phyloP scores from a whole-genome alignment of 2,888 invertebrate genomes.

The Nemotelus nigrinus region DNA sequence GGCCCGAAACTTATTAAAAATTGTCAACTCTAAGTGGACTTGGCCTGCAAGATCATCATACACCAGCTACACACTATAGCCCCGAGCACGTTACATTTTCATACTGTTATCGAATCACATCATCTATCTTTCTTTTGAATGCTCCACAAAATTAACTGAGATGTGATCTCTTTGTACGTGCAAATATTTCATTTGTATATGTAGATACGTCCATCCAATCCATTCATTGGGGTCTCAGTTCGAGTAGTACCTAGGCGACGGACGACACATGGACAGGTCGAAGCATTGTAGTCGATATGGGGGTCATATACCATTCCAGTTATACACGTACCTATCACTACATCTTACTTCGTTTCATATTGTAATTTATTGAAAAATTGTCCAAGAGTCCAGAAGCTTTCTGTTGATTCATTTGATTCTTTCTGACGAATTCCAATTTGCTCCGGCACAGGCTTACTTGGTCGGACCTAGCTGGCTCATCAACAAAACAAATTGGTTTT shows the following conservation, averaged over 20 bases:
- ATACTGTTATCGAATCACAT: constrained; percentile 15
- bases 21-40: constrained; percentile 28
- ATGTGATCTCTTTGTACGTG: constrained; percentile 24
- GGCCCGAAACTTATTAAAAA: constrained; percentile 25
- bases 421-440: too few relatives aligned
- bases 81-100: neutral
- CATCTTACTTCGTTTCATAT: neutral
- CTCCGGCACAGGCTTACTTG: too few relatives aligned
- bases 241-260: neutral
- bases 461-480: too few relatives aligned
- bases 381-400: constrained; percentile 14
- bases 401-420: too few relatives aligned
- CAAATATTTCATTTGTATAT: constrained; percentile 14
- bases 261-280: constrained; percentile 26
- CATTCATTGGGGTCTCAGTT: neutral
- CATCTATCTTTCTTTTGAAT: constrained; percentile 7
- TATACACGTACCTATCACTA: too few relatives aligned
- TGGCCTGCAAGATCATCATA: neutral
- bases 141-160: constrained; percentile 36
- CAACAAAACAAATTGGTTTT: too few relatives aligned
- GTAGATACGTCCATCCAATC: neutral
- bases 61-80: neutral
- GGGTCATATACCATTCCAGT: neutral
- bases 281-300: neutral
- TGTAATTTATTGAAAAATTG: neutral